phyloP scores from a whole-genome alignment of 2,797 vertebrate genomes.

The Ptychadena robeensis region DNA sequence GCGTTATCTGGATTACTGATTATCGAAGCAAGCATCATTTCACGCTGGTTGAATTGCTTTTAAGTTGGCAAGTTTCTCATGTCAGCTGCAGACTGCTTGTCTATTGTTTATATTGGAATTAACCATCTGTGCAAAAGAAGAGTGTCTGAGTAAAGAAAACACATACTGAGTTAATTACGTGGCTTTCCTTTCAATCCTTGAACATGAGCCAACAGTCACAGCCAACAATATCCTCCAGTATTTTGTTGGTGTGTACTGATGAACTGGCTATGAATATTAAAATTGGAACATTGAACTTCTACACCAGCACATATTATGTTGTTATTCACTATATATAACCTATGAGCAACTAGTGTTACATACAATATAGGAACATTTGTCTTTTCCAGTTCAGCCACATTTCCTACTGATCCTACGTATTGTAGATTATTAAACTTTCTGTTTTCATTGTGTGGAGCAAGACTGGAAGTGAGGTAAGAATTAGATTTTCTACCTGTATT shows the following conservation, averaged over 20 bases:
- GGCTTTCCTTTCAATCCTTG: neutral
- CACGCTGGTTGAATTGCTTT: constrained; percentile 55
- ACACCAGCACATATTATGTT: no score
- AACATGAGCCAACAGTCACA: neutral
- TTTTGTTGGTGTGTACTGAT: neutral
- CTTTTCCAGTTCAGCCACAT: no score
- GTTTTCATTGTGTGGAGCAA: no score
- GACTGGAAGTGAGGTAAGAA: no score
- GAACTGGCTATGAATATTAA: no score
- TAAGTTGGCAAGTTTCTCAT: constrained; percentile 42
- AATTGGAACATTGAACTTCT: no score
- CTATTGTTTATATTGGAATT: constrained; percentile 38
- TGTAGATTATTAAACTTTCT: no score
- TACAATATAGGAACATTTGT: no score
- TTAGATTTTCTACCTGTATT: no score
- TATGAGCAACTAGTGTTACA: no score
- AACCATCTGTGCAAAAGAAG: constrained; percentile 13
- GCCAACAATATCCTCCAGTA: neutral
- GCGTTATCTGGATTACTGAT: constrained; percentile 69
- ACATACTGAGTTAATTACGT: neutral
- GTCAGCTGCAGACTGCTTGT: constrained; percentile 22
- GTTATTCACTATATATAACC: no score
- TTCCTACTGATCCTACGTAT: no score
- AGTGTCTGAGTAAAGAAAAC: neutral
- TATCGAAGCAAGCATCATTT: constrained; percentile 71